Evolutionary conservation across 1,140 invertebrate species (phyloP).

Genomic region (Chrysopa pallens): DNA sequence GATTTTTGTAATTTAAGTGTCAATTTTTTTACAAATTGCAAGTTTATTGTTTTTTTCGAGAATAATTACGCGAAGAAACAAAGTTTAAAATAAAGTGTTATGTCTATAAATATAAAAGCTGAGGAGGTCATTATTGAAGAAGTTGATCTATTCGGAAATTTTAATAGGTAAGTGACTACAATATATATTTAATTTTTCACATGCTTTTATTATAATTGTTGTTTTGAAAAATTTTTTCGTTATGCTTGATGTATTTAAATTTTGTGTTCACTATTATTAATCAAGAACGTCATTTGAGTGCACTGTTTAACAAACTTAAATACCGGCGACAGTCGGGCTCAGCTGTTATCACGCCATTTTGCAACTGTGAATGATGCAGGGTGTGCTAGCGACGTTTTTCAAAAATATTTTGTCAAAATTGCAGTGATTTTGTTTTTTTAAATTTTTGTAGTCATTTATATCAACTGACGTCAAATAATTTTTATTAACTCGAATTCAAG

Average conservation of each 20-base stretch:
- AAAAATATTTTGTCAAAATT: neutral
- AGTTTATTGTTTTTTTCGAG: too few relatives aligned
- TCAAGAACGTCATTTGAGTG: too few relatives aligned
- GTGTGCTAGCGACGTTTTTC: neutral
- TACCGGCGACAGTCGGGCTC: constrained; percentile 3
- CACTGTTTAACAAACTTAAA: too few relatives aligned
- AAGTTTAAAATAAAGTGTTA: constrained; percentile 14
- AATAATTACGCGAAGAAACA: neutral
- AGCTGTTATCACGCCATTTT: constrained; percentile 12
- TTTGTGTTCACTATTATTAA: too few relatives aligned
- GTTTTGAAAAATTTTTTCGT: too few relatives aligned
- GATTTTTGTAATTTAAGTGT: constrained; percentile 4
- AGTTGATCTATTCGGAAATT: constrained; percentile 15
- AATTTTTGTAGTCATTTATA: too few relatives aligned
- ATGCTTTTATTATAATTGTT: too few relatives aligned
- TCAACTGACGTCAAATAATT: too few relatives aligned
- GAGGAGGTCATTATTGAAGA: constrained; percentile 28
- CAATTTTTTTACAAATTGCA: constrained; percentile 1
- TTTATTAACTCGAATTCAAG: too few relatives aligned
- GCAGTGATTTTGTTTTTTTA: too few relatives aligned
- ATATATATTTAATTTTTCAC: too few relatives aligned
- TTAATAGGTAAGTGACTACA: constrained; percentile 23
- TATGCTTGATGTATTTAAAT: too few relatives aligned
- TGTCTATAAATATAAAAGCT: constrained; percentile 24
- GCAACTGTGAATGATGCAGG: constrained; percentile 1